Evolutionary conservation across 2,797 vertebrate genomes (phyloP).

Genomic region (Harpagifer antarcticus): DNA sequence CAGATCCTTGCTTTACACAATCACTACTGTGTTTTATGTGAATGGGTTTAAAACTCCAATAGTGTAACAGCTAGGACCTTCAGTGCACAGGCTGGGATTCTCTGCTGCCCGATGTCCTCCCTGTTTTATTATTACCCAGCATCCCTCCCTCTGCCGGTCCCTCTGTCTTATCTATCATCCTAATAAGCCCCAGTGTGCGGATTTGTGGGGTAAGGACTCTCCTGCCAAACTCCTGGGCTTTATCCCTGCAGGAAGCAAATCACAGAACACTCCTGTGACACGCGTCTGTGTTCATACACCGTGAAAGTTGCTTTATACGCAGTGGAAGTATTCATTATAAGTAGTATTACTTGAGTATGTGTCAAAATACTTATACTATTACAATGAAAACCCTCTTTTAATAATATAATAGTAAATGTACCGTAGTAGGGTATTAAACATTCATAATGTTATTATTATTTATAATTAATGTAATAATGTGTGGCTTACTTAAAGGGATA

Average conservation of each 20-base stretch:
- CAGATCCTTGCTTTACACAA: not conserved
- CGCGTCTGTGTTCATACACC: not conserved
- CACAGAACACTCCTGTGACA: constrained; percentile 19
- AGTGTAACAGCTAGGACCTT: constrained; percentile 24
- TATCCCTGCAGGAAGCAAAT: constrained; percentile 29
- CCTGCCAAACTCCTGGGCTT: constrained; percentile 25
- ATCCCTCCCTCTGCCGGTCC: not conserved
- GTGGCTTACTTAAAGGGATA: no score
- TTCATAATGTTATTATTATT: no score
- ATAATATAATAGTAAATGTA: not conserved
- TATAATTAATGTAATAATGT: no score
- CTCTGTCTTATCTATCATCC: constrained; percentile 31
- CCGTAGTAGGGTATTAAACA: not conserved
- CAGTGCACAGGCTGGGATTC: constrained; percentile 11
- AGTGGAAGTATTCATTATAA: not conserved
- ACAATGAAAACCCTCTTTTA: not conserved
- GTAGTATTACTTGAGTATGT: not conserved
- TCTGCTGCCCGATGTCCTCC: constrained; percentile 21
- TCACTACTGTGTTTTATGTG: not conserved
- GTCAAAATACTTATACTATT: not conserved
- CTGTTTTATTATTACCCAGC: constrained; percentile 21
- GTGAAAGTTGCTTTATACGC: not conserved
- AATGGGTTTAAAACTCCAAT: not conserved
- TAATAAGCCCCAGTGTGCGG: constrained; percentile 34
- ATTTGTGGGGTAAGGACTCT: constrained; percentile 1